Conservation (phyloP, 64 coral and sea anemone species). For the Platygyra sinensis region DNA sequence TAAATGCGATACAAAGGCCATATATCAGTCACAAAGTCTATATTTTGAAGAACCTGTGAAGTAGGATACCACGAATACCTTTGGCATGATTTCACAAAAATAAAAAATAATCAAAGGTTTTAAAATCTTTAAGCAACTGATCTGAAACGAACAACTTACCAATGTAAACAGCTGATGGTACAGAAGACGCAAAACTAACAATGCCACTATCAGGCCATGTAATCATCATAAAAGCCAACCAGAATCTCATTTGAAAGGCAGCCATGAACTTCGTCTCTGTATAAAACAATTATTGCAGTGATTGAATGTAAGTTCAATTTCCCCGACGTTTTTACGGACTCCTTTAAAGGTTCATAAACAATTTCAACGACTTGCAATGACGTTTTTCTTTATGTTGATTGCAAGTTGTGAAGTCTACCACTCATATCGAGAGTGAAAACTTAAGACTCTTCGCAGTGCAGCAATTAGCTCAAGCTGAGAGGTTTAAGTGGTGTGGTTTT, state of each 20-base stretch:
- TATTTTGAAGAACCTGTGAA: not conserved
- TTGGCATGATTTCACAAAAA: not conserved
- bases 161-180: conserved; percentile 5
- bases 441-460: not conserved
- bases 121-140: not conserved
- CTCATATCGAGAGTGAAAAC: too few relatives aligned
- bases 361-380: too few relatives aligned
- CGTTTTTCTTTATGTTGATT: too few relatives aligned
- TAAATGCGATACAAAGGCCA: too few relatives aligned
- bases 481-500: not conserved
- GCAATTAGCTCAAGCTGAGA: not conserved
- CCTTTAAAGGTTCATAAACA: too few relatives aligned
- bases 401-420: too few relatives aligned
- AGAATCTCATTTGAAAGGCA: not conserved
- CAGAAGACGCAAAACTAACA: not conserved
- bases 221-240: not conserved
- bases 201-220: not conserved
- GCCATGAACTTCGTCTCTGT: not conserved
- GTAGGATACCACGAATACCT: not conserved
- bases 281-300: not conserved
- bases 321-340: too few relatives aligned
- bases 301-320: not conserved
- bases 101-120: not conserved
- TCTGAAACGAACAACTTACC: not conserved
- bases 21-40: too few relatives aligned